Evolutionary conservation across 1,140 invertebrate species (phyloP).

Genomic region (Ridgeia piscesae): DNA sequence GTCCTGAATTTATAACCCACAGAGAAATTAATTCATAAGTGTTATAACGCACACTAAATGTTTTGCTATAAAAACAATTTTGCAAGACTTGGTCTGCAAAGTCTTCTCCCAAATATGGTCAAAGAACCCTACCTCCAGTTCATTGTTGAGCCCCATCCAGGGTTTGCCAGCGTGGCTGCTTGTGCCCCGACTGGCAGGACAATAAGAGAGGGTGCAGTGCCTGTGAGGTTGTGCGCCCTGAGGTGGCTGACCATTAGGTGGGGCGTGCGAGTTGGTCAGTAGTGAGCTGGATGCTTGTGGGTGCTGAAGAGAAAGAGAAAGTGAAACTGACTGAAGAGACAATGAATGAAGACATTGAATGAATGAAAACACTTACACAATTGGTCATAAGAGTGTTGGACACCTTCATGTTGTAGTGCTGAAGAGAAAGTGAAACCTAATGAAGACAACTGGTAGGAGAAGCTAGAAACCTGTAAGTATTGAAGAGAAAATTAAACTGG

Average conservation of each 20-base stretch:
- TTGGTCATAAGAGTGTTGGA: background rate
- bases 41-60: no score
- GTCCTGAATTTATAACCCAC: background rate
- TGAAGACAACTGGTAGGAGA: no score
- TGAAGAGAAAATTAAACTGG: no score
- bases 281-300: background rate
- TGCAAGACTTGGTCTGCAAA: background rate
- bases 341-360: background rate
- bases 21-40: no score
- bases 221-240: background rate
- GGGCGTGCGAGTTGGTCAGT: background rate
- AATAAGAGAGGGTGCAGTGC: background rate
- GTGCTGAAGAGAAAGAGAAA: slow-evolving; percentile 4
- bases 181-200: background rate
- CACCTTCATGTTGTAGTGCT: no score
- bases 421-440: no score
- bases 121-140: background rate
- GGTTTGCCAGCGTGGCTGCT: background rate
- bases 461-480: no score
- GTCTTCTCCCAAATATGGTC: background rate
- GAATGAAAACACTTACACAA: no score
- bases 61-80: background rate
- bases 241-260: background rate
- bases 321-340: background rate
- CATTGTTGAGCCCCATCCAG: background rate